These are phyloP conservation scores for Turdus rufiventris DNA, from an alignment of 2,113 vertebrate species.

Conservation along the genomic window DNA sequence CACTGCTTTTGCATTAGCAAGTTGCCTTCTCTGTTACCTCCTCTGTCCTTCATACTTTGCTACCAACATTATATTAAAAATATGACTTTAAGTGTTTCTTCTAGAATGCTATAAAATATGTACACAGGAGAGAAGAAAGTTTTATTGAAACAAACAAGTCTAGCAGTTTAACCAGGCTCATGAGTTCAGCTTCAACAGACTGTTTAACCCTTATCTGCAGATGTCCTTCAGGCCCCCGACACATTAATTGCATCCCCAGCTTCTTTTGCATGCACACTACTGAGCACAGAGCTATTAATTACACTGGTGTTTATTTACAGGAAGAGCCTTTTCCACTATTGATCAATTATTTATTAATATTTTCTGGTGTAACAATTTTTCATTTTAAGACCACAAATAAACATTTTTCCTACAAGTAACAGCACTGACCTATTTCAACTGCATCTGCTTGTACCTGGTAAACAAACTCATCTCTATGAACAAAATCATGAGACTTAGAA, in stretches of 20 bases:
- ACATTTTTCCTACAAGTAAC: conserved; percentile 26
- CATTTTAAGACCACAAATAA: conserved; percentile 59
- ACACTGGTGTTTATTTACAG: conserved; percentile 85
- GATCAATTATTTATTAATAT: conserved; percentile 89
- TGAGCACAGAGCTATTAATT: conserved; percentile 90
- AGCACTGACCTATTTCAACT: conserved; percentile 22
- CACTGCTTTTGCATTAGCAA: conserved; percentile 86
- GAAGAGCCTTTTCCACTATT: conserved; percentile 81
- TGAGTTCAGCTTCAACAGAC: conserved; percentile 75
- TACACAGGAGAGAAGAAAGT: conserved; percentile 57
- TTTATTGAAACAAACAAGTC: conserved; percentile 76
- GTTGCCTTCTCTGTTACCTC: conserved; percentile 64
- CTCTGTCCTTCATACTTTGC: conserved; percentile 66
- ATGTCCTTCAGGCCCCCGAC: conserved; percentile 81
- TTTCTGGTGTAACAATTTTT: conserved; percentile 75
- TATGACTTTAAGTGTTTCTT: conserved; percentile 44
- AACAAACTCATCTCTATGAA: not conserved
- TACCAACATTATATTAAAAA: conserved; percentile 62
- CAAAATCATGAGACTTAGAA: not conserved
- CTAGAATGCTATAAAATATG: conserved; percentile 35
- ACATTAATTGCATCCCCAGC: conserved; percentile 78
- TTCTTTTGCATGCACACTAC: conserved; percentile 83
- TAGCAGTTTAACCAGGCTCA: conserved; percentile 71
- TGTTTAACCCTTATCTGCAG: conserved; percentile 84
- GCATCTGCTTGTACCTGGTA: not conserved